Percentiles rank a stretch among this genome's conserved stretches.
Conservation (phyloP, 2,888 invertebrate genomes). For the Ischnus inquisitorius region DNA sequence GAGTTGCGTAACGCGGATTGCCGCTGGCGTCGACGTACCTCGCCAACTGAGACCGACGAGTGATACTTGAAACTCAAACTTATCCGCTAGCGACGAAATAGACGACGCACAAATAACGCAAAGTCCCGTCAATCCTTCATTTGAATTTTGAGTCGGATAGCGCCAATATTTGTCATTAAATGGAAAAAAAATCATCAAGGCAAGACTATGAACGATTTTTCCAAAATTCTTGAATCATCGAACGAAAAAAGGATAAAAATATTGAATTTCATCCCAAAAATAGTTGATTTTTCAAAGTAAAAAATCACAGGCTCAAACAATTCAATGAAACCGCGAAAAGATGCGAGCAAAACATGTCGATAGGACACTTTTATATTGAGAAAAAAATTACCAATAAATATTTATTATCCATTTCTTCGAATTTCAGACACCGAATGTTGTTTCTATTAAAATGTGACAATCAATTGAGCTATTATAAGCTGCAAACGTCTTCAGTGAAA, state of each 20-base stretch:
- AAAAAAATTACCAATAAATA: no score
- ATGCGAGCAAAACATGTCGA: neutral
- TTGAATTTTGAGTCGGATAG: neutral
- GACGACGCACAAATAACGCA: neutral
- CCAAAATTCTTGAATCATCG: neutral
- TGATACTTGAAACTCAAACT: slow-evolving; percentile 50
- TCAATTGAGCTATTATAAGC: no score
- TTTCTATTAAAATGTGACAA: no score
- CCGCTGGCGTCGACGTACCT: slow-evolving; percentile 42
- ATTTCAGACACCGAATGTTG: no score
- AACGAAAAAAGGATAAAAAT: neutral
- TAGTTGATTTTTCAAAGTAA: neutral
- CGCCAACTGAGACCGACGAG: slow-evolving; percentile 19
- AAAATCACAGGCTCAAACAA: no score
- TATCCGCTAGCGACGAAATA: slow-evolving; percentile 26
- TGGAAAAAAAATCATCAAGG: neutral
- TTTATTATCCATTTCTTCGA: no score
- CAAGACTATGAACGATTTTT: neutral
- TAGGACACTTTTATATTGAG: neutral
- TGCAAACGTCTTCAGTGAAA: no score
- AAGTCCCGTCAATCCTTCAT: neutral
- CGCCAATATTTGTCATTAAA: neutral
- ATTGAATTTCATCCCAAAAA: neutral
- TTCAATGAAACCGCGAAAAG: neutral
- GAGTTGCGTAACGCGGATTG: slow-evolving; percentile 77